Evolutionary conservation across 2,888 invertebrate species (phyloP).

Genomic region (Troides aeacus): DNA sequence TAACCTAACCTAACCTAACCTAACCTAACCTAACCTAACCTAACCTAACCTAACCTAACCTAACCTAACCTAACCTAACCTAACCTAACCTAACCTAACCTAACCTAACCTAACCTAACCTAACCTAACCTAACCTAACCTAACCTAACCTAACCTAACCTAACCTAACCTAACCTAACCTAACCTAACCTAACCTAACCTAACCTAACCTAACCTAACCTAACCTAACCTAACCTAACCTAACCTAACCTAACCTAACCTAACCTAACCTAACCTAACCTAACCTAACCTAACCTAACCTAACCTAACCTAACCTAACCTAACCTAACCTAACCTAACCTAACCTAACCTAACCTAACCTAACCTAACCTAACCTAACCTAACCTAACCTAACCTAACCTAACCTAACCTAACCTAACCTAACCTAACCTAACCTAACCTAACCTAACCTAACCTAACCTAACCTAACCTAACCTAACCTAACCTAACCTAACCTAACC

Average conservation of each 20-base stretch:
- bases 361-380: constrained; percentile 34
- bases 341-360: constrained; percentile 34
- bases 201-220: constrained; percentile 31
- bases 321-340: constrained; percentile 22
- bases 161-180: constrained; percentile 32
- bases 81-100: constrained; percentile 28
- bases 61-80: constrained; percentile 28
- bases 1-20: constrained; percentile 31
- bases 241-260: constrained; percentile 27
- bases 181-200: constrained; percentile 31
- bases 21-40: constrained; percentile 30
- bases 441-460: constrained; percentile 33
- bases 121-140: constrained; percentile 29
- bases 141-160: constrained; percentile 31
- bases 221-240: constrained; percentile 31
- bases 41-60: constrained; percentile 26
- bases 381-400: constrained; percentile 33
- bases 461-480: constrained; percentile 32
- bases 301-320: constrained; percentile 32
- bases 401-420: constrained; percentile 35
- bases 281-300: constrained; percentile 27
- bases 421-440: constrained; percentile 33
- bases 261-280: constrained; percentile 33
- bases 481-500: constrained; percentile 34
- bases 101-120: constrained; percentile 28